A percentile compares a stretch with the other conserved stretches of the same genome.
phyloP scores from a whole-genome alignment of 2,888 invertebrate species.

The Platynereis dumerilii region DNA sequence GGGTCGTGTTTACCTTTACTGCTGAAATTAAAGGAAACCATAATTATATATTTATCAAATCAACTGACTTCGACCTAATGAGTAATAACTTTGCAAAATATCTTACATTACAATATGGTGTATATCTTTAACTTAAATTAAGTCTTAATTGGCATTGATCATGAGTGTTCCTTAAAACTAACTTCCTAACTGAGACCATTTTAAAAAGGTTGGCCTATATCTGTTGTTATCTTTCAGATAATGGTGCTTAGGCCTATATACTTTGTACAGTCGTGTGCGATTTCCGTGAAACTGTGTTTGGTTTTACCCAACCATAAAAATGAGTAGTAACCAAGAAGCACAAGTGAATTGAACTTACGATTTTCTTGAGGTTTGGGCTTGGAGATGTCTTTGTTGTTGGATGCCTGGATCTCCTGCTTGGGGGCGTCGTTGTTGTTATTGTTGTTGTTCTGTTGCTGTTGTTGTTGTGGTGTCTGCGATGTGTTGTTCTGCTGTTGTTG shows the following conservation, averaged over 20 bases:
- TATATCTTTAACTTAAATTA: too few species aligned
- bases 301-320: too few species aligned
- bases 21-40: neutral
- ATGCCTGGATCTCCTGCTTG: constrained; percentile 22
- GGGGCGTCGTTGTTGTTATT: constrained; percentile 18
- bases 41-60: neutral
- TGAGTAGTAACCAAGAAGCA: too few species aligned
- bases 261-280: too few species aligned
- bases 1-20: constrained; percentile 1
- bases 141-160: too few species aligned
- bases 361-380: constrained; percentile 32
- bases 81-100: neutral
- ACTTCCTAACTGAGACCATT: too few species aligned
- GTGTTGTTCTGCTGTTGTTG: constrained; percentile 24
- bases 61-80: neutral
- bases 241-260: too few species aligned
- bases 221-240: too few species aligned
- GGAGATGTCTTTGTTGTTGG: constrained; percentile 18
- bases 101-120: too few species aligned
- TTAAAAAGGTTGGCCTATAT: too few species aligned
- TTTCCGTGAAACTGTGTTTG: too few species aligned
- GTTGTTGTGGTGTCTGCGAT: neutral
- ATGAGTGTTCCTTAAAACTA: too few species aligned
- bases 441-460: constrained; percentile 9
- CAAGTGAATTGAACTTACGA: constrained; percentile 16